These are phyloP conservation scores for Drosophila suboccidentalis DNA, from an alignment of 2,888 invertebrate species.

Conservation along the genomic window DNA sequence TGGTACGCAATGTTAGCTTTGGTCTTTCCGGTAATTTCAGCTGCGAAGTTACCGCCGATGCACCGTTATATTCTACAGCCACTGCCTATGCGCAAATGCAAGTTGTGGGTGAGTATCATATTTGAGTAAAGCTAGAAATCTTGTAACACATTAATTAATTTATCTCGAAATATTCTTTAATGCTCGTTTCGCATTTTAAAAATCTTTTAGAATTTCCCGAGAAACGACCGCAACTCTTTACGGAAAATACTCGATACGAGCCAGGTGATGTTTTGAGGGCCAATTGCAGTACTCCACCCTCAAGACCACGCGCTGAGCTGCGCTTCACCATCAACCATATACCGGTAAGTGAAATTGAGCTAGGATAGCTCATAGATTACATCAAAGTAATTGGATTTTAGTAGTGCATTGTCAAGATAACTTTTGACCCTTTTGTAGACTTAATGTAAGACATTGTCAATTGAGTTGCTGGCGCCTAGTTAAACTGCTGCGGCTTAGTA, in stretches of 20 bases:
- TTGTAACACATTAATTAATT: too few relatives aligned
- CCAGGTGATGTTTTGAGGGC: constrained; percentile 91
- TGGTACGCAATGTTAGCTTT: constrained; percentile 89
- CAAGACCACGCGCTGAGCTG: constrained; percentile 90
- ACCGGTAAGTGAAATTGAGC: constrained; percentile 88
- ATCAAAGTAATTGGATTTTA: constrained; percentile 7
- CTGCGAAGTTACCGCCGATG: constrained; percentile 90
- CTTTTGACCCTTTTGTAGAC: background rate
- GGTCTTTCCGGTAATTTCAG: constrained; percentile 90
- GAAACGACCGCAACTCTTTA: constrained; percentile 89
- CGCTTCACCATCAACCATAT: constrained; percentile 92
- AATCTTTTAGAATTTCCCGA: constrained; percentile 89
- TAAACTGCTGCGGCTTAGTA: constrained; percentile 61
- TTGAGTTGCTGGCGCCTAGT: constrained; percentile 49
- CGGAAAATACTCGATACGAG: constrained; percentile 91
- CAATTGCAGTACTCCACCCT: constrained; percentile 92
- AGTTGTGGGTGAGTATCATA: constrained; percentile 89
- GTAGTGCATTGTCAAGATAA: constrained; percentile 1
- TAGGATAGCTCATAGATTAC: background rate
- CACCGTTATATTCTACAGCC: constrained; percentile 89
- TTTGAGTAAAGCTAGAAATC: constrained; percentile 85
- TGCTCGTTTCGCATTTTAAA: background rate
- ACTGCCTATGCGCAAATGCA: constrained; percentile 89
- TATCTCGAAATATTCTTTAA: too few relatives aligned
- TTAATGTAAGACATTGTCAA: constrained; percentile 9